Percentiles rank a stretch among this genome's conserved stretches.
These are phyloP conservation scores for Epinotia nisella DNA, from an alignment of 2,888 invertebrate species.

Conservation along the genomic window DNA sequence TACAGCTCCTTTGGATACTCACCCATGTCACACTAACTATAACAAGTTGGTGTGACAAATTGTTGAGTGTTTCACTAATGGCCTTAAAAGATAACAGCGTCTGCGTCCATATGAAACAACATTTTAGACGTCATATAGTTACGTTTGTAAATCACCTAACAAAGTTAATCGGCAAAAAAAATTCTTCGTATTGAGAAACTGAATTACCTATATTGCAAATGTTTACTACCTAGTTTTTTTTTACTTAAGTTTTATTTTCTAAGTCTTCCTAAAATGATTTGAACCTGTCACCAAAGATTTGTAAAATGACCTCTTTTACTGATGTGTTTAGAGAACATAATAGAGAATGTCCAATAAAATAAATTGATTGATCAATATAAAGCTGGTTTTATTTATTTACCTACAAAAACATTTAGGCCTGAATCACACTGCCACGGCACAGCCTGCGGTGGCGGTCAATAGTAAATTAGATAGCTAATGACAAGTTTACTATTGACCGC, in stretches of 20 bases:
- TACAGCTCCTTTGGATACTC: too few relatives aligned
- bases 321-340: slow-evolving; percentile 21
- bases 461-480: too few relatives aligned
- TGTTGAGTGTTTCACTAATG: too few relatives aligned
- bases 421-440: too few relatives aligned
- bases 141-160: background rate
- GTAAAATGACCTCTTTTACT: slow-evolving; percentile 35
- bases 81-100: too few relatives aligned
- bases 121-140: background rate
- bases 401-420: background rate
- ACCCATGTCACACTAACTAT: too few relatives aligned
- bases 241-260: slow-evolving; percentile 15
- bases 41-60: too few relatives aligned
- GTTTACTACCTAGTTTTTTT: background rate
- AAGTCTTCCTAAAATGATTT: slow-evolving; percentile 36
- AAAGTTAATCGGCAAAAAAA: background rate
- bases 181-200: background rate
- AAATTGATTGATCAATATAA: slow-evolving; percentile 18
- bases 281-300: slow-evolving; percentile 40
- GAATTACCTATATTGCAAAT: background rate
- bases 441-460: too few relatives aligned
- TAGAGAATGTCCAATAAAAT: slow-evolving; percentile 44
- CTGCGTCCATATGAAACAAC: too few relatives aligned
- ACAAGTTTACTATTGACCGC: too few relatives aligned
- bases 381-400: slow-evolving; percentile 17